phyloP scores from a whole-genome alignment of 2,888 invertebrate species.

The Invenusta paracnida region DNA sequence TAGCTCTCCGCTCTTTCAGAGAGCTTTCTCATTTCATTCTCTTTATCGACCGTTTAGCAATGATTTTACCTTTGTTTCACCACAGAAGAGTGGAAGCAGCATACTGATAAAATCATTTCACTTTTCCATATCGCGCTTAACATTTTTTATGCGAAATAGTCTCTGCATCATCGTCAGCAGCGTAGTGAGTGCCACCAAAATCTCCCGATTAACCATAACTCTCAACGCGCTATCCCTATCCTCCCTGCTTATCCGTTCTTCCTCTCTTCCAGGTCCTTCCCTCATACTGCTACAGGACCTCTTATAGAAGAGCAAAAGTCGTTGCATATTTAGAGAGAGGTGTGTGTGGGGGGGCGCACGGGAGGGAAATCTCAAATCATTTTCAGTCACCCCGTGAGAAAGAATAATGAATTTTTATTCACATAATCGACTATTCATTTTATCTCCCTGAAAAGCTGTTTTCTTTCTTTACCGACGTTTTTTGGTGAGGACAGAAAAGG shows the following conservation, averaged over 20 bases:
- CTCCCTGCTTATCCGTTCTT: no score
- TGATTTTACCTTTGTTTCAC: slow-evolving; percentile 17
- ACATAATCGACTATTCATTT: slow-evolving; percentile 16
- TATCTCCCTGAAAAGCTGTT: neutral
- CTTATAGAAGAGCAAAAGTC: no score
- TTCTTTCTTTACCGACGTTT: neutral
- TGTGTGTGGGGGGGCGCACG: no score
- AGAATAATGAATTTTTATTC: slow-evolving; percentile 12
- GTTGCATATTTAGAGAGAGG: no score
- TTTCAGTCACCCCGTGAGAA: neutral
- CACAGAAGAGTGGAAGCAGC: no score
- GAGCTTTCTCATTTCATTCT: neutral
- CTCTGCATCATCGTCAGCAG: neutral
- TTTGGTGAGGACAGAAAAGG: no score
- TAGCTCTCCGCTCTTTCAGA: neutral
- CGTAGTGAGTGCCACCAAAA: neutral
- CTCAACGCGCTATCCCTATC: no score
- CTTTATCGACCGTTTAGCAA: neutral
- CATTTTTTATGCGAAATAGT: slow-evolving; percentile 6
- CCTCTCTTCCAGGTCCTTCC: no score
- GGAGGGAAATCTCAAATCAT: neutral
- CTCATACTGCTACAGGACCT: no score
- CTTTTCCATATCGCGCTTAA: neutral
- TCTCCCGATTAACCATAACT: no score
- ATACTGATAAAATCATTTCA: slow-evolving; percentile 11